Evolutionary conservation across 1,140 invertebrate genomes (phyloP).

Genomic region (Mylabris phalerata): DNA sequence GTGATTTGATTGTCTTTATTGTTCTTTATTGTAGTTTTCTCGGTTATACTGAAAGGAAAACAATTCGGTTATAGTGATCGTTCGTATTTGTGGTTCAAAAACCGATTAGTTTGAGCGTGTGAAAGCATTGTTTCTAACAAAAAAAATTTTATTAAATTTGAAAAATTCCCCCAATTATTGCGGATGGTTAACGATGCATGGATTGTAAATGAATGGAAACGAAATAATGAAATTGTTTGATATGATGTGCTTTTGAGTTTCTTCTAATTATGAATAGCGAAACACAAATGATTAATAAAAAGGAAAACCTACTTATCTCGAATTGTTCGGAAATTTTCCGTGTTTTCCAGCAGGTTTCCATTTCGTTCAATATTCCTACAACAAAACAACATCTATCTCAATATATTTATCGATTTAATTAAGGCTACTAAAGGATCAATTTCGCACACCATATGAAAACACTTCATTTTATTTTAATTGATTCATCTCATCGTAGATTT

Average conservation of each 20-base stretch:
- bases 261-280: no score
- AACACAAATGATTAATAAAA: neutral
- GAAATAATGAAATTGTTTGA: constrained; percentile 7
- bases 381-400: constrained; percentile 18
- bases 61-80: no score
- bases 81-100: no score
- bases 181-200: no score
- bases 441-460: constrained; percentile 13
- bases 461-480: constrained; percentile 7
- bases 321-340: constrained; percentile 28
- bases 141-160: no score
- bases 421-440: neutral
- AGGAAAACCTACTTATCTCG: constrained; percentile 36
- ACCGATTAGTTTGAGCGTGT: no score
- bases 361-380: constrained; percentile 38
- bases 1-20: constrained; percentile 52
- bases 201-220: no score
- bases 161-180: no score
- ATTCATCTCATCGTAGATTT: neutral
- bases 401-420: no score
- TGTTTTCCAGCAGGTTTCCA: constrained; percentile 33
- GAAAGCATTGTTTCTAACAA: no score
- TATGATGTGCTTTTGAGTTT: constrained; percentile 5
- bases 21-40: constrained; percentile 42
- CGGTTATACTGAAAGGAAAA: constrained; percentile 47